Conservation (phyloP, 2,888 invertebrate genomes). For the Erebia ligea region DNA sequence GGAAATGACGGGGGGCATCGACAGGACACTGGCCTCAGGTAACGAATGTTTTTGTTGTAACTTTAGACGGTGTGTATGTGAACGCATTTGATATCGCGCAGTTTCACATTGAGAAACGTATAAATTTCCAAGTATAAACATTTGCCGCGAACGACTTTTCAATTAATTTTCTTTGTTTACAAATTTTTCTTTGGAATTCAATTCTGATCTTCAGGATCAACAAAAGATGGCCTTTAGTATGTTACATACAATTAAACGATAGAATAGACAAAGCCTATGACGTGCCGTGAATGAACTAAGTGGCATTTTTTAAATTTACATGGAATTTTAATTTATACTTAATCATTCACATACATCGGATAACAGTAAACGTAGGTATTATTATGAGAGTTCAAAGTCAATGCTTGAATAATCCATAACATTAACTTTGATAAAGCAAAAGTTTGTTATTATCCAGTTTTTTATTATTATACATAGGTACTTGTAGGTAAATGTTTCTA, state of each 20-base stretch:
- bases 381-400: background rate
- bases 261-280: conserved; percentile 26
- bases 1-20: conserved; percentile 74
- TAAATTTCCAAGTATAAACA: conserved; percentile 1
- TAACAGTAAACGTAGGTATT: background rate
- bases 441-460: background rate
- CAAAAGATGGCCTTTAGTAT: conserved; percentile 5
- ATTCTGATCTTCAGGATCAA: background rate
- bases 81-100: conserved; percentile 29
- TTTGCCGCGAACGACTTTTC: background rate
- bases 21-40: conserved; percentile 73
- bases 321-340: conserved; percentile 10
- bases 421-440: background rate
- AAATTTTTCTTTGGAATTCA: background rate
- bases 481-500: no score
- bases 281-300: background rate
- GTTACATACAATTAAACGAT: background rate
- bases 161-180: conserved; percentile 1
- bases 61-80: conserved; percentile 46
- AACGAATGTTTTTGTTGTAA: conserved; percentile 65
- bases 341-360: background rate
- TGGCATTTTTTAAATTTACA: background rate
- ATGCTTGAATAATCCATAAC: background rate
- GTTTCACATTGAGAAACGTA: conserved; percentile 20
- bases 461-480: no score